Evolutionary conservation across 2,797 vertebrate species (phyloP).

Genomic region (Cuculus canorus): DNA sequence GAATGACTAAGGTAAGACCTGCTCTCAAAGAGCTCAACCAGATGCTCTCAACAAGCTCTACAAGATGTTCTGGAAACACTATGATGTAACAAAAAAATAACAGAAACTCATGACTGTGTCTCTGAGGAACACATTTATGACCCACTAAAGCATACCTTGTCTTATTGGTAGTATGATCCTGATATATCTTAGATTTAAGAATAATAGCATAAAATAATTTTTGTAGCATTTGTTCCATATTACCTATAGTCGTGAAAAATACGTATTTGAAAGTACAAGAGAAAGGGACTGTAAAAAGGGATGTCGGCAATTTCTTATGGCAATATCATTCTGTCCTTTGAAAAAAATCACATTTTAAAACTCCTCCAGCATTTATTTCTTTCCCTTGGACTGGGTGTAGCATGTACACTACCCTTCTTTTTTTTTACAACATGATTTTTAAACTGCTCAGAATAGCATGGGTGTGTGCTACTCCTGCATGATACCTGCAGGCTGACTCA

Average conservation of each 20-base stretch:
- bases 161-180: not conserved
- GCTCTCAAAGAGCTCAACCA: not conserved
- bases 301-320: not conserved
- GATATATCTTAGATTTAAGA: not conserved
- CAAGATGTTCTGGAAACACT: not conserved
- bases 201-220: not conserved
- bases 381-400: not conserved
- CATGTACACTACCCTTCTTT: not conserved
- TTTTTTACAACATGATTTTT: not conserved
- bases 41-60: not conserved
- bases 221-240: not conserved
- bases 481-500: not conserved
- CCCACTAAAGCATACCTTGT: not conserved
- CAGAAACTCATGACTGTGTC: not conserved
- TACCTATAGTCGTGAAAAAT: not conserved
- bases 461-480: not conserved
- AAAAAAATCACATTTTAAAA: not conserved
- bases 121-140: not conserved
- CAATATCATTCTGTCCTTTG: not conserved
- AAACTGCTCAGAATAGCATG: not conserved
- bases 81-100: not conserved
- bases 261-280: not conserved
- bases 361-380: not conserved
- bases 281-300: not conserved
- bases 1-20: not conserved